Base-by-base conservation (phyloP, 2,888 invertebrate species). In the Sisyra nigra region DNA sequence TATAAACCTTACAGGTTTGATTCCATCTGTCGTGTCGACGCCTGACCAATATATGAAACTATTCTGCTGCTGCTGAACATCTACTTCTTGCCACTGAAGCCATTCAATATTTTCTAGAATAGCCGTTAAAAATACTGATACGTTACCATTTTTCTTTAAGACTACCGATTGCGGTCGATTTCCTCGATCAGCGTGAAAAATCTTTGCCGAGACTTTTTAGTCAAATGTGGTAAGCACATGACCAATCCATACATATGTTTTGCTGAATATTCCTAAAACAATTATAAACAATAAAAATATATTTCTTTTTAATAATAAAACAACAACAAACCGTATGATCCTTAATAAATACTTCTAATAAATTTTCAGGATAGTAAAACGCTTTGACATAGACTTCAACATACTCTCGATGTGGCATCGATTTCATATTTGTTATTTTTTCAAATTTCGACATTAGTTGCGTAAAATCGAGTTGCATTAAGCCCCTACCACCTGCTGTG, bases 401-500 rank as follows among this genome's bases (percentile, higher is more conserved):
- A 54, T 86, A 89, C 44, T 86, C 83, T 49, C 82, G 78, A 55
- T 86, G 84, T 1, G 94, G 91, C 11, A 91, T 69, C 2, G 92
- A 92, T 55, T 80, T 80, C 6, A 91, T 58, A 1, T 76, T 75
- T 0, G 91, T 83, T 43, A 94, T 76, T 54, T 83, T 79, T 61
- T 96, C 93, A 41, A 91, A 68, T 58, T 94, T 92, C 15, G 87
- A 79, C 50, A 92, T 74, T 48, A 96, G 78, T 59, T 97, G 96
- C 6, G 92, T 87, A 56, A 92, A 96, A 67, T 98, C 98, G 15
- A 98, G 67, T 57, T 96, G 96, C 97, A 98, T 98, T 8, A 98
- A 63, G 0, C 93, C 97, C 32, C 98, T 68, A 0, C 98, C 98
- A 17, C 92, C 96, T 52, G 92, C 91, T 0, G 92, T 85, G 62